A percentile compares a stretch with the other conserved stretches of the same genome.
phyloP scores from a whole-genome alignment of 1,140 invertebrate species.

The Phenacoccus solenopsis region DNA sequence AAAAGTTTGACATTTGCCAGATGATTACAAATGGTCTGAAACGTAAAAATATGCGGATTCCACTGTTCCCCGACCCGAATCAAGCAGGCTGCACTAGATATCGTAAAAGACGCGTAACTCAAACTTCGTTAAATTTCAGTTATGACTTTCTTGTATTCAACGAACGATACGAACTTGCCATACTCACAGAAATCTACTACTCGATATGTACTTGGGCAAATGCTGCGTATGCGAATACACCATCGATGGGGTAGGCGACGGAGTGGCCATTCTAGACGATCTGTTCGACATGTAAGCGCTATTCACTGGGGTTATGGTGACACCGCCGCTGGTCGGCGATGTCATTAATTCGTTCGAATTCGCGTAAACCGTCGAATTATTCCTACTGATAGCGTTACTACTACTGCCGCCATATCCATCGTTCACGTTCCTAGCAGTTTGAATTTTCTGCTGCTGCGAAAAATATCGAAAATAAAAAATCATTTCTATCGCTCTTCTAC shows the following conservation, averaged over 20 bases:
- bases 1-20: no score
- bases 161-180: background rate
- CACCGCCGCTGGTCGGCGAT: background rate
- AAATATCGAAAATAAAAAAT: background rate
- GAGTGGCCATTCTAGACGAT: background rate
- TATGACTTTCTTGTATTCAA: no score
- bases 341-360: background rate
- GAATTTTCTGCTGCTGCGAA: background rate
- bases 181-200: constrained; percentile 11
- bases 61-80: no score
- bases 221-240: constrained; percentile 9
- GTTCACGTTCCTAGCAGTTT: background rate
- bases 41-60: no score
- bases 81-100: no score
- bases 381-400: background rate
- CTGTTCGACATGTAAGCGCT: background rate
- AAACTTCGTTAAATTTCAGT: no score
- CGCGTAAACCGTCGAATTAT: no score
- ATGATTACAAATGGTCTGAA: no score
- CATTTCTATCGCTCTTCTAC: background rate
- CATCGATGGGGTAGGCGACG: background rate
- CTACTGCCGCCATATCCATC: background rate
- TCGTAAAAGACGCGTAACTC: no score
- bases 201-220: constrained; percentile 7
- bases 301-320: background rate